phyloP scores from a whole-genome alignment of 2,113 vertebrate species.

The Amazona vittata region DNA sequence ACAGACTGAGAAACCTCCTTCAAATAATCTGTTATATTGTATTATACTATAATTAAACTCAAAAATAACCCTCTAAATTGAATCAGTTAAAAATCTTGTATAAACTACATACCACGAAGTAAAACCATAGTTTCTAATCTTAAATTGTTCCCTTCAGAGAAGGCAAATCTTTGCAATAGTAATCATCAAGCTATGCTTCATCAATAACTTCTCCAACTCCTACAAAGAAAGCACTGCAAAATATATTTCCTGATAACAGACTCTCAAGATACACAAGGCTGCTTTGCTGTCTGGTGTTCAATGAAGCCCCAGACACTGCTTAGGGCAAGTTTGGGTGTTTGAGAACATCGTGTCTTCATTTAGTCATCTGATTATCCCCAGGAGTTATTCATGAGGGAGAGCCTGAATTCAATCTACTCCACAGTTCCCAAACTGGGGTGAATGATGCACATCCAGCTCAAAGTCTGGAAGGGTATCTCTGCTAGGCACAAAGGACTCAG shows the following conservation, averaged over 20 bases:
- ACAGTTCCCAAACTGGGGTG: neutral
- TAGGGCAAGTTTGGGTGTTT: neutral
- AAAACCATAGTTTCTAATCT: neutral
- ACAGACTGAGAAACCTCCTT: neutral
- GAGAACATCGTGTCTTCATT: neutral
- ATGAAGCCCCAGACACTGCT: neutral
- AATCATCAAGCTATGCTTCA: neutral
- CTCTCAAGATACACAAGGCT: accelerated
- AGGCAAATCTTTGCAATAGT: neutral
- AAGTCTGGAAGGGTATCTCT: neutral
- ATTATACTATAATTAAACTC: neutral
- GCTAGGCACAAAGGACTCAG: neutral
- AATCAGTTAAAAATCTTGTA: neutral
- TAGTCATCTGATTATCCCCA: neutral
- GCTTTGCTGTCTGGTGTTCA: neutral
- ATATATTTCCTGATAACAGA: neutral
- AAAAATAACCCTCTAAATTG: neutral
- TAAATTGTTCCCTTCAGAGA: neutral
- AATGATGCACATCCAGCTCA: neutral
- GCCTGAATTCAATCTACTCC: neutral
- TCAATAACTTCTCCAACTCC: neutral
- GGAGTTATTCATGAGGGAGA: neutral
- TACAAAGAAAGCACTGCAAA: neutral
- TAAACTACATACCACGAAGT: neutral
- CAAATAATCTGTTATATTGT: neutral